Percentiles rank a stretch among this genome's conserved stretches.
phyloP scores from a whole-genome alignment of 2,797 vertebrate genomes.

The Xiphophorus birchmanni region DNA sequence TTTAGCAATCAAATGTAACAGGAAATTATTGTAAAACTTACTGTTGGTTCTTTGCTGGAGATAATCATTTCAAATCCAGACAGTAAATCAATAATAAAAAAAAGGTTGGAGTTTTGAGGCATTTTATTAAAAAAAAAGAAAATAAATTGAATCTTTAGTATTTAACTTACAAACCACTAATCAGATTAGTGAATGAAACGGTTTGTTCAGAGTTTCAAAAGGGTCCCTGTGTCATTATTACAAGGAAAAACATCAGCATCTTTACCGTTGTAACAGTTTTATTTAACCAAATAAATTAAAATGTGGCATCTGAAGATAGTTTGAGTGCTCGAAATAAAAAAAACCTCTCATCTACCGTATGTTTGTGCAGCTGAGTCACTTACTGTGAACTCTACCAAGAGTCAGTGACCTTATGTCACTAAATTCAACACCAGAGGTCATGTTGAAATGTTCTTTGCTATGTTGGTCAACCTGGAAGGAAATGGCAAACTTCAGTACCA shows the following conservation, averaged over 20 bases:
- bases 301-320: neutral
- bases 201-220: neutral
- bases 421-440: slow-evolving; percentile 88
- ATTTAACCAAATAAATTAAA: neutral
- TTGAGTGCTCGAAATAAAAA: neutral
- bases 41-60: neutral
- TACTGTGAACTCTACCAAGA: slow-evolving; percentile 88
- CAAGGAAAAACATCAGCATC: neutral
- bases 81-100: neutral
- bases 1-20: neutral
- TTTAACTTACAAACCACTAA: neutral
- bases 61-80: neutral
- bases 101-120: neutral
- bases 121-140: neutral
- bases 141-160: neutral
- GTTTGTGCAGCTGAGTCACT: slow-evolving; percentile 60
- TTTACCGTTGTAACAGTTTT: neutral
- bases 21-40: neutral
- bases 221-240: neutral
- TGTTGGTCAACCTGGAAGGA: slow-evolving; percentile 85
- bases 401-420: slow-evolving; percentile 85
- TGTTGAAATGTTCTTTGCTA: slow-evolving; percentile 82
- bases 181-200: neutral
- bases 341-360: neutral
- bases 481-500: neutral